Evolutionary conservation across 2,888 invertebrate genomes (phyloP).

Genomic region (Melinaea menophilus): DNA sequence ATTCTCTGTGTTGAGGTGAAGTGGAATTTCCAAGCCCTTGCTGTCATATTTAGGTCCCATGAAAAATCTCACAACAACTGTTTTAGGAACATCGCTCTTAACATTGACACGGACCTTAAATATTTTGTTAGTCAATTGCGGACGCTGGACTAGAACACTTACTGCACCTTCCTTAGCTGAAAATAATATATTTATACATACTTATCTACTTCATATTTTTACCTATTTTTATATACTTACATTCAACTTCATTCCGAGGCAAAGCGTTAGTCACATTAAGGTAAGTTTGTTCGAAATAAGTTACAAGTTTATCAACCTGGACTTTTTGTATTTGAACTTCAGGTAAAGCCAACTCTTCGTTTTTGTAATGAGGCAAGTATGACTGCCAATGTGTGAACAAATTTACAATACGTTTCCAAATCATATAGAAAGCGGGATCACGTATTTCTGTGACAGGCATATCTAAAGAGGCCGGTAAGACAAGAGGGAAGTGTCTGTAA

Average conservation of each 20-base stretch:
- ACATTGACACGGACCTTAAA: constrained; percentile 81
- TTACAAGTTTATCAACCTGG: constrained; percentile 80
- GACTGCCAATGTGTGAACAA: constrained; percentile 80
- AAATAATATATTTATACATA: constrained; percentile 5
- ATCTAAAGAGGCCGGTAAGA: constrained; percentile 80
- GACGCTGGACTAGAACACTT: constrained; percentile 79
- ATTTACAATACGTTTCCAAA: constrained; percentile 78
- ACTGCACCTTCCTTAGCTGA: constrained; percentile 48
- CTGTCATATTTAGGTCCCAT: constrained; percentile 84
- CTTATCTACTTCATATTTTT: neutral
- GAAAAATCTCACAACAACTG: constrained; percentile 79
- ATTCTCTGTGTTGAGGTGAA: constrained; percentile 75
- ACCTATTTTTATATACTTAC: constrained; percentile 25
- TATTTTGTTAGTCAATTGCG: constrained; percentile 83
- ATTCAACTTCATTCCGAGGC: constrained; percentile 48
- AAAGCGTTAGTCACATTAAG: constrained; percentile 79
- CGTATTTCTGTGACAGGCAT: constrained; percentile 81
- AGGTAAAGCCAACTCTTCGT: constrained; percentile 78
- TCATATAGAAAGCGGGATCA: constrained; percentile 84
- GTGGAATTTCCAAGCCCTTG: constrained; percentile 69
- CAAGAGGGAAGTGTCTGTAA: constrained; percentile 40
- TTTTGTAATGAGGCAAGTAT: constrained; percentile 78
- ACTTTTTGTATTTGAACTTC: constrained; percentile 81
- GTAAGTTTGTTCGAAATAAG: constrained; percentile 82
- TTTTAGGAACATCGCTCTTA: constrained; percentile 73